A percentile compares a stretch with the other conserved stretches of the same genome.
phyloP scores from a whole-genome alignment of 2,113 vertebrate species.

The Narcine bancroftii region DNA sequence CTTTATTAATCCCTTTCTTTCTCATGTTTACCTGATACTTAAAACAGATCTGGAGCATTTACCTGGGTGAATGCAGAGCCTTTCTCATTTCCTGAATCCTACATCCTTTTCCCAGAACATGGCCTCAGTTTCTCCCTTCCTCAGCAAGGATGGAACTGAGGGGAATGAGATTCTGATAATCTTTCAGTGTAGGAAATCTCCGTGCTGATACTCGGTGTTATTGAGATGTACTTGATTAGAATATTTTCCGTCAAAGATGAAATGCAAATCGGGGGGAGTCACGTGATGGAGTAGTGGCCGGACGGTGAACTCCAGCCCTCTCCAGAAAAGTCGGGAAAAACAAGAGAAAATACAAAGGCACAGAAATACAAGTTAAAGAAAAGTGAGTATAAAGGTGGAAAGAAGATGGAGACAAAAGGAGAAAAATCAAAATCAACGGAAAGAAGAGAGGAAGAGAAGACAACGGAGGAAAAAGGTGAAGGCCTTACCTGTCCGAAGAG shows the following conservation, averaged over 20 bases:
- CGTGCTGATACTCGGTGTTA: neutral
- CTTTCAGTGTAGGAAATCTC: neutral
- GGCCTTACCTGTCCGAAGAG: too few species aligned
- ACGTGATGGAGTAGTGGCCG: too few species aligned
- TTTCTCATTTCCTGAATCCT: neutral
- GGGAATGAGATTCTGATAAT: neutral
- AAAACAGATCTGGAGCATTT: neutral
- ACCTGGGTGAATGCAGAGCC: neutral
- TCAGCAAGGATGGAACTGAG: neutral
- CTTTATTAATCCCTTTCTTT: neutral
- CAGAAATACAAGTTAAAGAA: too few species aligned
- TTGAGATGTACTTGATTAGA: neutral
- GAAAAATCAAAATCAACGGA: too few species aligned
- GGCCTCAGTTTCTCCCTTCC: neutral
- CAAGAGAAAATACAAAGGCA: too few species aligned
- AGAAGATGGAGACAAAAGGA: too few species aligned
- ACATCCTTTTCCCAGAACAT: neutral
- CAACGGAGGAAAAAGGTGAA: too few species aligned
- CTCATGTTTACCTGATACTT: neutral
- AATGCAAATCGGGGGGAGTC: neutral
- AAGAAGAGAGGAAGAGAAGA: too few species aligned
- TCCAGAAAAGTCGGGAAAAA: too few species aligned
- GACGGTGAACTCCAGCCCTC: too few species aligned
- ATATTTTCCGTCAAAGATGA: neutral
- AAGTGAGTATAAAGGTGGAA: too few species aligned